phyloP scores from a whole-genome alignment of 37 sponge, comb jelly and placozoan species.

The Crambe crambe region DNA sequence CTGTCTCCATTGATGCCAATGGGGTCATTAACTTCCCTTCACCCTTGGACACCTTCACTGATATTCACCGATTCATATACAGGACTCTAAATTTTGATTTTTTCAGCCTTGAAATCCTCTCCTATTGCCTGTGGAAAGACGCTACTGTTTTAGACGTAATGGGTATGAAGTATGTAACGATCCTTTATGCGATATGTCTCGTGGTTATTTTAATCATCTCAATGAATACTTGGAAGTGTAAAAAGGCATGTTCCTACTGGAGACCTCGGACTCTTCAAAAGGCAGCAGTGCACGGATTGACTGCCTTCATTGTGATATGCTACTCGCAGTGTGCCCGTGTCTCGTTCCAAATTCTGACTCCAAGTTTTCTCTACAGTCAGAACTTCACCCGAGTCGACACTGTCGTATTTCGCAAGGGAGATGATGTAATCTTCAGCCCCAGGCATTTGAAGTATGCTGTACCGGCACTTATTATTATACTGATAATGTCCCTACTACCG shows the following conservation, averaged over 20 bases:
- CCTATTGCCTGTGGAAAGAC: conserved; percentile 45
- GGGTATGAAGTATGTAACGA: conserved; percentile 37
- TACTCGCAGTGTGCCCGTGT: conserved; percentile 43
- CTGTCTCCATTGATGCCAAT: conserved; percentile 8
- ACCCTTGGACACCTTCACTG: not conserved
- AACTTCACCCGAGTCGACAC: not conserved
- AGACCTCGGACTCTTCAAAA: not conserved
- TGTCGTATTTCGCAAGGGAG: conserved; percentile 22
- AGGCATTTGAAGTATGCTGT: conserved; percentile 55
- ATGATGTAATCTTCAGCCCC: conserved; percentile 8
- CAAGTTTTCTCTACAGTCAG: not conserved
- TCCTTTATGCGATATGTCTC: conserved; percentile 37
- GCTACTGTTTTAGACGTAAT: conserved; percentile 40
- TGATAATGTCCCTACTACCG: conserved; percentile 16
- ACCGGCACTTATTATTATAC: conserved; percentile 19
- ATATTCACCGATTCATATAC: conserved; percentile 15
- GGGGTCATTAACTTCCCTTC: conserved; percentile 11
- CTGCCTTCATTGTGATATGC: conserved; percentile 45
- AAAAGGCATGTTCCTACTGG: not conserved
- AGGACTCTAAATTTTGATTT: conserved; percentile 47
- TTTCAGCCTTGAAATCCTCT: conserved; percentile 27
- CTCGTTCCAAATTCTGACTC: conserved; percentile 31
- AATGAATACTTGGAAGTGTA: conserved; percentile 5
- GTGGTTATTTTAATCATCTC: not conserved
- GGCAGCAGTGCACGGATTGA: conserved; percentile 28